Evolutionary conservation across 2,797 vertebrate genomes (phyloP), one percentile per base, ranked within the genome.

Genomic region (Sebastes vulpes): DNA sequence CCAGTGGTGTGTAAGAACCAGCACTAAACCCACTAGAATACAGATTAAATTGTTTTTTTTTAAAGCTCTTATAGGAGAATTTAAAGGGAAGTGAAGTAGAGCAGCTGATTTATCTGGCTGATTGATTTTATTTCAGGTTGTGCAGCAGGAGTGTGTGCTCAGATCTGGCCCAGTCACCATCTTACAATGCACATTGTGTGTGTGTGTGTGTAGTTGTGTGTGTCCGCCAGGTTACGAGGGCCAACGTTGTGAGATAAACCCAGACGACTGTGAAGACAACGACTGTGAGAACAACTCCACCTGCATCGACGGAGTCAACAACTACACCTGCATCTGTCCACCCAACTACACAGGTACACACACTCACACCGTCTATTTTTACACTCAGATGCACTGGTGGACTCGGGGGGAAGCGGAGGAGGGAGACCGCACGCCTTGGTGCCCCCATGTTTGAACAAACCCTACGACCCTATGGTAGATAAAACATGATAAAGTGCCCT

Each of bases 281-380:
- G 98, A 99, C 94, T 99, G 98, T 1, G 98, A 99, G 91, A 99
- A 99, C 95, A 99, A 99, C 74, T 97, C 98, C 72, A 99, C 98
- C 0, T 99, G 98, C 31, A 91, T 98, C 46, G 98, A 99, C 2
- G 98, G 98, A 32, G 93, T 99, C 95, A 98, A 99, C 96, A 99
- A 99, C 96, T 99, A 99, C 23, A 97, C 96, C 71, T 99, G 98
- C 56, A 58, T 98, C 81, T 99, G 98, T 75, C 97, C 96, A 1
- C 97, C 97, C 3, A 99, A 99, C 92, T 99, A 98, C 92, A 90
- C 87, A 79, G 92, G 93, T 94, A 92, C 12, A 67, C 11, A 23
- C 20, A 29, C 1, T 29, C 50, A 72, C 46, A 14, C 2, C 4
- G 6, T 26, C 48, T 20, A 11, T 54, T 63, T 67, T 11, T 29